Evolutionary conservation across 1,140 invertebrate species (phyloP).

Genomic region (Amphibalanus amphitrite): DNA sequence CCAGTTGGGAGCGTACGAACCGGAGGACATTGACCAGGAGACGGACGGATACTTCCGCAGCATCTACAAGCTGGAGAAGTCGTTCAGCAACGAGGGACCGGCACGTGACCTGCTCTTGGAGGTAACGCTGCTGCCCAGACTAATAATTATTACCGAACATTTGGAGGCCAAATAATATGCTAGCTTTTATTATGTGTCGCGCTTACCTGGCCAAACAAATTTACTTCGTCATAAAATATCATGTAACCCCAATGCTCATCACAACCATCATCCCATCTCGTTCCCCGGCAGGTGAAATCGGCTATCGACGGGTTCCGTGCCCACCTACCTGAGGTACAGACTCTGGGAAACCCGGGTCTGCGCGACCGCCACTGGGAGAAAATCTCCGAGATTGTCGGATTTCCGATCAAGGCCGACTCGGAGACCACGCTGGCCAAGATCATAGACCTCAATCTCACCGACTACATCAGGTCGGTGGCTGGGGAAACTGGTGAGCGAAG

Average conservation of each 20-base stretch:
- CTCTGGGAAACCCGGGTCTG: conserved; percentile 84
- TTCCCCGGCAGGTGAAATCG: conserved; percentile 39
- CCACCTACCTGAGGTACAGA: conserved; percentile 75
- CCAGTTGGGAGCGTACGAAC: conserved; percentile 50
- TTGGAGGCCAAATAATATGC: no score
- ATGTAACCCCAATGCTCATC: no score
- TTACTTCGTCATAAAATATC: no score
- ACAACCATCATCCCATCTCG: no score
- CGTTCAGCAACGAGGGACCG: conserved; percentile 49
- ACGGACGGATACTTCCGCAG: conserved; percentile 58
- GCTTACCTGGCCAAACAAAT: no score
- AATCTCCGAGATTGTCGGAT: conserved; percentile 86
- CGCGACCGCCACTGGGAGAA: conserved; percentile 88
- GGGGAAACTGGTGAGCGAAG: no score
- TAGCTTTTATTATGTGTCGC: no score
- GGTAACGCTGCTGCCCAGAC: no score
- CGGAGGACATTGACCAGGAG: conserved; percentile 71
- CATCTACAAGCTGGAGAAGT: conserved; percentile 75
- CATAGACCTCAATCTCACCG: conserved; percentile 80
- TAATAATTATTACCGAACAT: no score
- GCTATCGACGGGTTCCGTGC: conserved; percentile 79
- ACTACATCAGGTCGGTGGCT: conserved; percentile 83
- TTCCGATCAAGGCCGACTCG: conserved; percentile 70
- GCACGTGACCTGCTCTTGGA: conserved; percentile 31
- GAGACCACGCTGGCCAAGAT: conserved; percentile 69